Base-by-base conservation (phyloP, 2,113 vertebrate species). In the Cyphomyrus discorhynchus region DNA sequence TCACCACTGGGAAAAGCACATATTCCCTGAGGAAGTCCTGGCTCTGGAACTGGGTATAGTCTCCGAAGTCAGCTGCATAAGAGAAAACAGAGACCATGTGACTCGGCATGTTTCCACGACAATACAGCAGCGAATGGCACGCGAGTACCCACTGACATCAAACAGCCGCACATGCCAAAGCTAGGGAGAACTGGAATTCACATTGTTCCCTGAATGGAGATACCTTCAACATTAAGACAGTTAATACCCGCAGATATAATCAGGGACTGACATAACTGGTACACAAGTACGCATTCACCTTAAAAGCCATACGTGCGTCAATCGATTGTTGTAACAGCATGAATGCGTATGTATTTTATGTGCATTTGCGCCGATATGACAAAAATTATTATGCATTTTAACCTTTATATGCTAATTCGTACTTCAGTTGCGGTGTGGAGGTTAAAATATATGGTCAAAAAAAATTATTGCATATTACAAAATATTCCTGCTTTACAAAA, bases 11-110 rank as follows among this genome's bases (percentile, higher is more conserved):
- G 95, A 99, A 99, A 39, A 99, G 96, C 90, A 98, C 97, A 90
- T 98, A 99, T 86, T 98, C 97, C 93, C 97, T 95, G 92, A 98
- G 97, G 95, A 99, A 99, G 93, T 99, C 98, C 93, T 98, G 98
- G 94, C 97, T 98, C 93, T 96, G 96, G 94, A 97, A 98, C 86
- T 97, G 96, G 93, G 96, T 95, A 93, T 96, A 98, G 94, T 99
- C 97, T 95, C 98, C 98, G 95, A 98, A 98, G 94, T 98, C 98
- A 92, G 97, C 98, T 99, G 93, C 89, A 45, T 24, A 91, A 93
- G 92, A 86, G 86, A 87, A 94, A 89, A 77, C 58, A 1, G 52
- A 19, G 19, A 21, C 42, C 27, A 87, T 24, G n/a, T 27, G 45
- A 27, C 45, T 17, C 5, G 2, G 35, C 31, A 13, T 9, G 5